Evolutionary conservation across 2,797 vertebrate species (phyloP), one percentile per base, ranked within the genome.

Genomic region (Atherinosoma microstoma): DNA sequence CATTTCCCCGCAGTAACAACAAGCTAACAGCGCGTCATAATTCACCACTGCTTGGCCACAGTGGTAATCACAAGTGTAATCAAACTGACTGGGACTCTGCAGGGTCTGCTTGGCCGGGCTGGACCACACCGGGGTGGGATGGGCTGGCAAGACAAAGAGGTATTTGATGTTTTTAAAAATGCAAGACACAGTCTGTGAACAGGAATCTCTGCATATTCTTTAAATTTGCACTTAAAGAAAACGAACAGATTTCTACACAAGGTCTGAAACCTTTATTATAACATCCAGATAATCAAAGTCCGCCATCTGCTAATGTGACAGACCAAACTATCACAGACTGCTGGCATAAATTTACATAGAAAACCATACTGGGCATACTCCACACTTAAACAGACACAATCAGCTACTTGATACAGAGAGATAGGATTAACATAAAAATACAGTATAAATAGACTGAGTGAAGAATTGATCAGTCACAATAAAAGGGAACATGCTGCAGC

Each of bases 51-150:
- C 83, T 80, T 62, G 75, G 84, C 85, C 75, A 34, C 81, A 49
- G 72, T 84, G 88, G 74, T 85, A 86, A 92, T 90, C 84, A 65
- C 77, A 93, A 92, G 92, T 89, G 86, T 85, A 92, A 93, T 94
- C 87, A 90, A 90, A 85, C 83, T 59, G 80, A 67, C 76, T 70
- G 62, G 58, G 79, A 81, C 73, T 75, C 83, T 73, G 65, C 71
- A 40, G 72, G 61, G 73, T 84, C 73, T 63, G 73, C 73, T 66
- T 77, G 34, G 20, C 69, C 49, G 64, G 58, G 73, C 67, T 67
- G 35, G 67, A 64, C 63, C 34, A 45, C 53, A 34, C 27, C 49
- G 42, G 58, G 57, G 56, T 38, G 63, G 65, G 35, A 49, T 42
- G 60, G n/a, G 67, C 42, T 40, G 29, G 57, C 40, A 54, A 38